Base-by-base conservation (phyloP, 2,888 invertebrate genomes). In the Agonum fuliginosum region DNA sequence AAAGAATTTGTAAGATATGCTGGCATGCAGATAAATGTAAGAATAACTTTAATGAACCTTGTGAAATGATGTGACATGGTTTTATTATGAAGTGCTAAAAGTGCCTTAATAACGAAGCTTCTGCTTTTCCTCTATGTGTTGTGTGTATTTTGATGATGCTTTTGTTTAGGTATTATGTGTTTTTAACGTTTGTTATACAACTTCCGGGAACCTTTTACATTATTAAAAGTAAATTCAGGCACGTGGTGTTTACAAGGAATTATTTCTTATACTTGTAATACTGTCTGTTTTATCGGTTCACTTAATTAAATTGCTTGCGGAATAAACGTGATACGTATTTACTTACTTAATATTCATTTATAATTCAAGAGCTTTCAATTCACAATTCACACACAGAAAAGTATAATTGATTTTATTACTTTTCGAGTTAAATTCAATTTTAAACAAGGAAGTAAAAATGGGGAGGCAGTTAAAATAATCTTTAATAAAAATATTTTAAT, bases 171-270 rank as follows among this genome's bases (percentile, higher is more conserved):
- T 37, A 10, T 37, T 37, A 37, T 37, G 37, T 37, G 37, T 37
- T 37, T 37, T 37, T 37, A 37, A 37, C 37, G 37, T 37, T 37
- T 37, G 37, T 37, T 37, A 37, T 12, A 10, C 3, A 3, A 37
- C 37, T 54, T 54, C 54, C 54, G 54, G 54, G 24, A n/a, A 3
- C 37, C 37, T 37, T 37, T 37, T n/a, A 37, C 37, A 12, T 12
- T 54, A 54, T 54, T 54, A 54, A 54, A 54, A 54, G 48, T 48
- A 48, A 48, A 48, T 48, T 48, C 48, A 6, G 1, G 48, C n/a
- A n/a, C n/a, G n/a, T n/a, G n/a, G 37, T 37, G 12, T 37, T 37
- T 37, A 37, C 37, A 10, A 10, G 12, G 37, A 37, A 37, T 37
- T 37, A 37, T 37, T 37, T n/a, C n/a, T 4, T n/a, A 10, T 37